Evolutionary conservation across 2,888 invertebrate species (phyloP).

Genomic region (Hermodice carunculata): DNA sequence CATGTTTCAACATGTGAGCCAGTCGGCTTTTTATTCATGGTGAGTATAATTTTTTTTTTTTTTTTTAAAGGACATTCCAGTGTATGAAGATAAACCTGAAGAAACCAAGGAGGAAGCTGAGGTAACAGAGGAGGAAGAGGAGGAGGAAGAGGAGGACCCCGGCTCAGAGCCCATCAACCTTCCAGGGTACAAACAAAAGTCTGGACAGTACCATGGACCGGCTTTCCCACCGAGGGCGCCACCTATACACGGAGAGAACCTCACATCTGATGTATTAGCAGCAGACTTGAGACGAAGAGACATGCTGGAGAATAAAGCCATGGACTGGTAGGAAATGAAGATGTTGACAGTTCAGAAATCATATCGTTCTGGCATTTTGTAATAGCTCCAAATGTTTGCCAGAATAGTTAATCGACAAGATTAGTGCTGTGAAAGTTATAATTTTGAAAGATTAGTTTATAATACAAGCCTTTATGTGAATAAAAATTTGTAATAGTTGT

Average conservation of each 20-base stretch:
- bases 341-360: no score
- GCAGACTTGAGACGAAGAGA: slow-evolving; percentile 57
- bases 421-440: no score
- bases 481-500: no score
- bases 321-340: slow-evolving; percentile 58
- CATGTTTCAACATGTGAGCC: no score
- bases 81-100: background rate
- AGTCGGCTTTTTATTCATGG: no score
- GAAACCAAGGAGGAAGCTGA: background rate
- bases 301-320: slow-evolving; percentile 56
- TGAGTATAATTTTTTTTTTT: no score
- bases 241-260: background rate
- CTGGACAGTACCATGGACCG: slow-evolving; percentile 47
- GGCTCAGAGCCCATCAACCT: slow-evolving; percentile 46
- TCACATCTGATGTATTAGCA: slow-evolving; percentile 53
- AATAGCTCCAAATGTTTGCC: no score
- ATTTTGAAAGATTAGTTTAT: no score
- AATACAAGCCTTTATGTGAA: no score
- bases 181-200: slow-evolving; percentile 56
- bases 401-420: no score
- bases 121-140: slow-evolving; percentile 38
- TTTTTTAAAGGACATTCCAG: background rate
- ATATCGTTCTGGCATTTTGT: no score
- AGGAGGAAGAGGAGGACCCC: slow-evolving; percentile 50
- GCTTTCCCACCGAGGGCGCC: slow-evolving; percentile 48